Evolutionary conservation across 2,113 vertebrate species (phyloP).

Genomic region (Chaenogobius annularis): DNA sequence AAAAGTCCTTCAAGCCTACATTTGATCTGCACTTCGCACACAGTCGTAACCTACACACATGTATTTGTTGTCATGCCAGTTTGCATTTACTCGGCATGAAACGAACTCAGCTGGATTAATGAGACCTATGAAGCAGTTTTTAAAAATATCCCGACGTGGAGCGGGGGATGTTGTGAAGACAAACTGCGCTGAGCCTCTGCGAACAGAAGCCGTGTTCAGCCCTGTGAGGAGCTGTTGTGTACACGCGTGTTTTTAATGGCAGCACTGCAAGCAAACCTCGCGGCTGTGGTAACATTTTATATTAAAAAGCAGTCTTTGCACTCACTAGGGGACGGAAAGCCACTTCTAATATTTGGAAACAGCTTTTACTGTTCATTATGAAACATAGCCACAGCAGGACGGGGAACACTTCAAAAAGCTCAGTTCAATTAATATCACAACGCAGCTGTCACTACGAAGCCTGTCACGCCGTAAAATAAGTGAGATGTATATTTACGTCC

Average conservation of each 20-base stretch:
- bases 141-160: constrained; percentile 30
- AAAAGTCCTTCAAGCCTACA: too few relatives aligned
- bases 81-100: constrained; percentile 65
- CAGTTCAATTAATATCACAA: constrained; percentile 44
- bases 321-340: constrained; percentile 60
- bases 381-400: constrained; percentile 64
- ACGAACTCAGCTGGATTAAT: constrained; percentile 56
- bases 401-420: constrained; percentile 54
- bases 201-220: constrained; percentile 67
- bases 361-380: constrained; percentile 72
- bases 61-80: constrained; percentile 65
- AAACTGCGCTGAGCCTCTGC: constrained; percentile 35
- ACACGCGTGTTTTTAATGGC: constrained; percentile 67
- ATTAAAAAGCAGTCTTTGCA: constrained; percentile 60
- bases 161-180: constrained; percentile 19
- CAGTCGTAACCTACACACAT: constrained; percentile 59
- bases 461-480: constrained; percentile 29
- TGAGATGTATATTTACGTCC: constrained; percentile 45
- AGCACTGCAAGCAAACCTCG: constrained; percentile 51
- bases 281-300: constrained; percentile 59
- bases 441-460: constrained; percentile 12
- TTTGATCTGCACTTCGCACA: constrained; percentile 27
- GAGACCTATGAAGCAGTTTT: constrained; percentile 42
- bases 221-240: constrained; percentile 64
- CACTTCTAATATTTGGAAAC: constrained; percentile 76